phyloP scores from a whole-genome alignment of 1,140 invertebrate genomes.

The Sesamia nonagrioides region DNA sequence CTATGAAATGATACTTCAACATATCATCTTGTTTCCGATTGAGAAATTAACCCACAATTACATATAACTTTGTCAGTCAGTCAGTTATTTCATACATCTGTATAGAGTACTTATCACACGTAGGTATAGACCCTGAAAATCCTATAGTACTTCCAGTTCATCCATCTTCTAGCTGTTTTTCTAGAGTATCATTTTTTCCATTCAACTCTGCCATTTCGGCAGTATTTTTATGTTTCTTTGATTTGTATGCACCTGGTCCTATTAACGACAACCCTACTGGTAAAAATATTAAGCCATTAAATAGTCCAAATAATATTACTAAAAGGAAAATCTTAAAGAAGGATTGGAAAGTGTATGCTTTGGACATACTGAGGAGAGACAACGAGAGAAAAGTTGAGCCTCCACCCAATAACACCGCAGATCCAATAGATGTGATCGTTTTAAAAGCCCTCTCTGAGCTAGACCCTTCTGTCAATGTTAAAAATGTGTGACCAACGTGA shows the following conservation, averaged over 20 bases:
- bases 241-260: conserved; percentile 88
- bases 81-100: conserved; percentile 25
- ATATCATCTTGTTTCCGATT: background rate
- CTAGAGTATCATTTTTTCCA: conserved; percentile 63
- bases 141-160: conserved; percentile 37
- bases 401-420: conserved; percentile 94
- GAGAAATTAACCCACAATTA: background rate
- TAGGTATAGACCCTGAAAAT: background rate
- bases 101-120: conserved; percentile 14
- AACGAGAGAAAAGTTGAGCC: conserved; percentile 94
- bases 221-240: conserved; percentile 56
- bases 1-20: conserved; percentile 13
- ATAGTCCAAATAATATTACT: conserved; percentile 92
- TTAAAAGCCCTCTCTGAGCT: conserved; percentile 89
- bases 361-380: conserved; percentile 91
- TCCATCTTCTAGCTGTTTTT: conserved; percentile 59
- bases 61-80: background rate
- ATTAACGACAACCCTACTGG: conserved; percentile 93
- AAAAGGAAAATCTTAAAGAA: conserved; percentile 95
- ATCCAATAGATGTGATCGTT: conserved; percentile 92
- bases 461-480: conserved; percentile 87
- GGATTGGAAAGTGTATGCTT: conserved; percentile 93
- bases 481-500: conserved; percentile 95
- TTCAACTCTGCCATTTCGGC: conserved; percentile 75
- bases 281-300: conserved; percentile 92